Evolutionary conservation across 1,140 invertebrate species (phyloP).

Genomic region (Ephestia elutella): DNA sequence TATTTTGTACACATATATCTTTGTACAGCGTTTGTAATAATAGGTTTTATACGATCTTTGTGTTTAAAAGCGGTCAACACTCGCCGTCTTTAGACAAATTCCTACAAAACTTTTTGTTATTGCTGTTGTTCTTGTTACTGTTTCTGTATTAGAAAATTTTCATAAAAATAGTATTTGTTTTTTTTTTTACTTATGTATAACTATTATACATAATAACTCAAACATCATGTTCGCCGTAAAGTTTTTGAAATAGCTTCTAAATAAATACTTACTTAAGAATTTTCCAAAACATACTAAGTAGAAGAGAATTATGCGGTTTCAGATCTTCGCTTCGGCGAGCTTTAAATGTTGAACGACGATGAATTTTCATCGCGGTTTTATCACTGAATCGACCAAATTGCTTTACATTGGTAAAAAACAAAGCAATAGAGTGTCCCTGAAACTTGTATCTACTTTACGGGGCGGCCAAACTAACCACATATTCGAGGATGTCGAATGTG

Average conservation of each 20-base stretch:
- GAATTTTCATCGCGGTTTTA: slow-evolving; percentile 2
- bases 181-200: neutral
- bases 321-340: neutral
- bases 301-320: neutral
- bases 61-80: no score
- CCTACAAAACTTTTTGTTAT: no score
- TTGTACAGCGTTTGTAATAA: no score
- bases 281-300: neutral
- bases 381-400: neutral
- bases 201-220: no score
- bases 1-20: no score
- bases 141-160: neutral
- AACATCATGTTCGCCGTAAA: neutral
- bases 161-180: neutral
- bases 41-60: no score
- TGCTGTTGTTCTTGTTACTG: no score
- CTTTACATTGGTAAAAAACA: neutral
- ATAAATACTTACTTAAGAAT: slow-evolving; percentile 1
- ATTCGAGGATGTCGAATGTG: neutral
- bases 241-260: neutral
- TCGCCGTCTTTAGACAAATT: no score
- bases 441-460: neutral
- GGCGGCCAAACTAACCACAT: neutral
- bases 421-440: neutral
- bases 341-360: neutral